Base-by-base conservation (phyloP, 2,888 invertebrate genomes). In the Cylloceria caligata region DNA sequence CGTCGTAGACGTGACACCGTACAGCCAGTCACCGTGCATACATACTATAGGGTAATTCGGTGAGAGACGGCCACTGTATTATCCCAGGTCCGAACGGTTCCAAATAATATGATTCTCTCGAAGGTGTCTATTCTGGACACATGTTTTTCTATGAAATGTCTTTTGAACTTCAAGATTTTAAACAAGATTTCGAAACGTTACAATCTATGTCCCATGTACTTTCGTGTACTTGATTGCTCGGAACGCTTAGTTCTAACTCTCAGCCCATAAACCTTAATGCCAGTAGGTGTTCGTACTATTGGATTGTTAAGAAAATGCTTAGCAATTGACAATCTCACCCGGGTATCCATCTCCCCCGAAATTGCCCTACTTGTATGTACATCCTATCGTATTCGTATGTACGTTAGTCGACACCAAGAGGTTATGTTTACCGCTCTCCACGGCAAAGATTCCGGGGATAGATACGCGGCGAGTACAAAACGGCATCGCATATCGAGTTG, bases 401-500 rank as follows among this genome's bases (percentile, higher is more conserved):
- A 55, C 55, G 69, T 69, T 52, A 65, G 65, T 78, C 71, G 65
- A 72, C 71, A 69, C 64, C 77, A 21, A 24, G 45, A 68, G 42
- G 49, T 69, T 30, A 34, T 30, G 39, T 64, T 60, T 74, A 69
- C 60, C 34, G 24, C 42, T 49, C 80, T n/a, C 16, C 39, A 36
- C 34, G 73, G 74, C 62, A 60, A 73, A 80, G 79, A 80, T 80
- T 71, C 60, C 11, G 73, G 27, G 60, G 60, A 27, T 36, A 73
- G 78, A 78, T 78, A 79, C 16, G 45, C 67, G 79, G 76, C 62
- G 69, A 62, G 73, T 68, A 60, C 78, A 39, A 49, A 60, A 76
- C 60, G 49, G 69, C 67, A 60, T 81, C 72, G 75, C 68, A 62
- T 52, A 81, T 81, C 80, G 67, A 76, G 47, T 67, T 76, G 80